Percentiles rank a stretch among this genome's conserved stretches.
These are phyloP conservation scores for Micromys minutus DNA, from an alignment of 2,113 vertebrate genomes.

Conservation along the genomic window DNA sequence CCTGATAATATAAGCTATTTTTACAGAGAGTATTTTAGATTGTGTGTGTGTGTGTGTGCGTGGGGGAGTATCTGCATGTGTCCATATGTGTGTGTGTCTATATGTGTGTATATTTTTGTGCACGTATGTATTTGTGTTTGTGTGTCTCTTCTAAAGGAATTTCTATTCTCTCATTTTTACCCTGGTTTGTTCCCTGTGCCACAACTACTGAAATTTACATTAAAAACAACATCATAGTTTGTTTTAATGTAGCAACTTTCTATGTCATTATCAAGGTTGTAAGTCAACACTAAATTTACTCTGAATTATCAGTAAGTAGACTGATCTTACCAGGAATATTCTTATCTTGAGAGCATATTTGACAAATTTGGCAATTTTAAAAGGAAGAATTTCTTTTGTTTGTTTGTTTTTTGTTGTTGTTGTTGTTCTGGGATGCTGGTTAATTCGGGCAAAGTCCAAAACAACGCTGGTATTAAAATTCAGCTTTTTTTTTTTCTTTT, in stretches of 20 bases:
- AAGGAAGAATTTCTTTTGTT: slow-evolving; percentile 1
- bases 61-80: not conserved
- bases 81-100: not conserved
- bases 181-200: not conserved
- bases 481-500: not conserved
- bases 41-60: not conserved
- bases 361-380: slow-evolving; percentile 4
- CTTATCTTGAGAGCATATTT: not conserved
- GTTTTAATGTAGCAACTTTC: not conserved
- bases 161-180: not conserved
- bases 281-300: slow-evolving; percentile 17
- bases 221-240: slow-evolving; percentile 3
- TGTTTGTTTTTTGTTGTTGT: not conserved
- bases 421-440: not conserved
- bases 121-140: not conserved
- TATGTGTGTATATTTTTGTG: not conserved
- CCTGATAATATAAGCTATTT: not conserved
- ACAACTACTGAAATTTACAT: not conserved
- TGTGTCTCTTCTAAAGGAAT: not conserved
- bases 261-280: not conserved
- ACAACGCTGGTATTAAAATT: not conserved
- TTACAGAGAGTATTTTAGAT: not conserved
- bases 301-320: not conserved
- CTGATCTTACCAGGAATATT: not conserved
- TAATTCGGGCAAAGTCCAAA: slow-evolving; percentile 44